Evolutionary conservation across 2,888 invertebrate species (phyloP).

Genomic region (Xestia rhomboidea): DNA sequence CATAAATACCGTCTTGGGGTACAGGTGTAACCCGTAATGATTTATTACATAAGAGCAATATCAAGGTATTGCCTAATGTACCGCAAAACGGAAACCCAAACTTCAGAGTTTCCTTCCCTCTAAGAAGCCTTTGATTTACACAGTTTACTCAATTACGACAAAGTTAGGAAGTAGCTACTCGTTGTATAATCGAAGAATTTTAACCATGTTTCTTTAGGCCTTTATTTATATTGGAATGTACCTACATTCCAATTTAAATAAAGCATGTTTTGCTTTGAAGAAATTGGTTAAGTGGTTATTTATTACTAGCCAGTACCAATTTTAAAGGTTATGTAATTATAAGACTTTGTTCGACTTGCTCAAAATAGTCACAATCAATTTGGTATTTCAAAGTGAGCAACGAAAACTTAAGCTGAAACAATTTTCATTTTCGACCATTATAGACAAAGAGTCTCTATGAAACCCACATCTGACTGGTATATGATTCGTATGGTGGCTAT

Average conservation of each 20-base stretch:
- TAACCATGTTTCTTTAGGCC: conserved; percentile 22
- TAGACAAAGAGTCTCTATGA: neutral
- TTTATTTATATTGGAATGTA: neutral
- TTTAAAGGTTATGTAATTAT: neutral
- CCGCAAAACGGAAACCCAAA: conserved; percentile 55
- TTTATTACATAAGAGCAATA: conserved; percentile 49
- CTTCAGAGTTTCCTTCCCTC: conserved; percentile 45
- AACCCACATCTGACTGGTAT: neutral
- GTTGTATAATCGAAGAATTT: conserved; percentile 19
- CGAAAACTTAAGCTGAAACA: neutral
- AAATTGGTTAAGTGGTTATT: neutral
- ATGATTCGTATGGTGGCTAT: too few species aligned
- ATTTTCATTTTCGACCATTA: too few species aligned
- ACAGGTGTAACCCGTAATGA: conserved; percentile 32
- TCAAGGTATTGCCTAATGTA: conserved; percentile 55
- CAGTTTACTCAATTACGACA: conserved; percentile 57
- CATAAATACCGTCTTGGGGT: neutral
- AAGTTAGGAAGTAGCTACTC: conserved; percentile 48
- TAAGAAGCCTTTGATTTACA: conserved; percentile 57
- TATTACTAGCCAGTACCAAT: neutral
- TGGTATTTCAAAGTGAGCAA: neutral
- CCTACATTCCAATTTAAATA: too few species aligned
- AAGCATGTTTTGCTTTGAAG: neutral
- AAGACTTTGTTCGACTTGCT: neutral
- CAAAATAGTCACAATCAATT: neutral